Conservation (phyloP, 2,888 invertebrate genomes). For the Metopia argyrocephala region DNA sequence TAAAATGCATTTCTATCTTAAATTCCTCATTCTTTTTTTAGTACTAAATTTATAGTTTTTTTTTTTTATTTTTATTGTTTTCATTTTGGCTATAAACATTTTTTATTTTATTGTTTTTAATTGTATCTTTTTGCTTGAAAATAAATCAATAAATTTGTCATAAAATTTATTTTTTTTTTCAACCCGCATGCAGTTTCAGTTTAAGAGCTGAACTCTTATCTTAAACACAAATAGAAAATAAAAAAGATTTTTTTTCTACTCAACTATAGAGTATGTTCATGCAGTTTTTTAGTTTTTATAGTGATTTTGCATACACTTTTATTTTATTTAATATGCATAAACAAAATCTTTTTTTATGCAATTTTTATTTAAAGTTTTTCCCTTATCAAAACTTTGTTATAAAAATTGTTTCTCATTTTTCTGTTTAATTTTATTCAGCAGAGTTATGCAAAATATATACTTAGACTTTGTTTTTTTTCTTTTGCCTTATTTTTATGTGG, state of each 20-base stretch:
- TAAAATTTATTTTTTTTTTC: background rate
- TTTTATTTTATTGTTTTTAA: background rate
- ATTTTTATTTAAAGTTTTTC: slow-evolving; percentile 42
- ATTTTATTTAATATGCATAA: slow-evolving; percentile 11
- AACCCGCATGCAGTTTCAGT: background rate
- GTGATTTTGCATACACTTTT: slow-evolving; percentile 5
- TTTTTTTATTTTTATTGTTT: background rate
- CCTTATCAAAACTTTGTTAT: slow-evolving; percentile 46
- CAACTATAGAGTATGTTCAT: too few relatives aligned
- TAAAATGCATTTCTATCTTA: background rate
- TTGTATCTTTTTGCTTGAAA: background rate
- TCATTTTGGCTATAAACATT: background rate
- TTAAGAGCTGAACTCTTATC: background rate
- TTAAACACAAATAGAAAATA: too few relatives aligned
- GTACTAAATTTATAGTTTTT: background rate
- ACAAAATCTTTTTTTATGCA: slow-evolving; percentile 11
- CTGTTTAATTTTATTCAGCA: slow-evolving; percentile 10
- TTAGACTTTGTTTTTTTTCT: slow-evolving; percentile 7
- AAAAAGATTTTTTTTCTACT: too few relatives aligned
- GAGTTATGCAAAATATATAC: slow-evolving; percentile 41
- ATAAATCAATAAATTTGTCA: slow-evolving; percentile 52
- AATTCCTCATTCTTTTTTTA: background rate
- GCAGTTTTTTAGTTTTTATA: background rate
- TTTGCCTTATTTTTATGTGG: background rate
- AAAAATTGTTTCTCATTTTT: background rate